Base-by-base conservation (phyloP, 2,888 invertebrate genomes). In the Sinelater perroti region DNA sequence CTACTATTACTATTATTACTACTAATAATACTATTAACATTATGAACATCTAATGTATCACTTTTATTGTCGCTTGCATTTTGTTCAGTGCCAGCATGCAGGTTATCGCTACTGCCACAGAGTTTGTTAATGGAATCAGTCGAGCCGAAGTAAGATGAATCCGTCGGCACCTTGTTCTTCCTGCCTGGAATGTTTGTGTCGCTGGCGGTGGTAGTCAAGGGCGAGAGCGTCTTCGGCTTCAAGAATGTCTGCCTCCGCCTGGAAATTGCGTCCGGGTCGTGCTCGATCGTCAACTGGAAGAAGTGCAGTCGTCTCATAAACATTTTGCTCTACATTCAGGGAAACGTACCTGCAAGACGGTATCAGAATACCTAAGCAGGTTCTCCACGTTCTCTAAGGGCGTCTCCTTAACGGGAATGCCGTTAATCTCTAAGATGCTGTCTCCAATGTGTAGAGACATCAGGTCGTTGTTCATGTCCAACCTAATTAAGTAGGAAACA, bases 401-500 rank as follows among this genome's bases (percentile, higher is more conserved):
- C 47, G 89, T 87, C 72, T 91, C 90, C 71, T 86, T 87, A 0
- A 95, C 90, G 1, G 94, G 91, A 0, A 91, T 87, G 1, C 96
- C 95, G 81, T 96, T 95, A 42, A 96, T 93, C 82, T 96, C 96
- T 61, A 96, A 81, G 64, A 97, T 93, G 70, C 89, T 85, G 79
- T 96, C 96, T n/a, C 96, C 96, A 67, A 95, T 89, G 75, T 91
- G 94, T 50, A 95, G 81, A 5, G 91, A 88, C 83, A 93, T 88
- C 54, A 93, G 81, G 64, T 91, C 91, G 68, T 88, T 88, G 67
- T 89, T 89, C 55, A 91, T 86, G 72, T 92, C 93, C 70, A 93
- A 84, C 77, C 93, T 93, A 78, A 24, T n/a, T n/a, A n/a, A n/a
- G n/a, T n/a, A n/a, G n/a, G n/a, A n/a, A n/a, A n/a, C n/a, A n/a